A percentile compares a stretch with the other conserved stretches of the same genome.
Evolutionary conservation across 92 coral and sea anemone genomes (phyloP).

Genomic region (Plumapathes pennacea): DNA sequence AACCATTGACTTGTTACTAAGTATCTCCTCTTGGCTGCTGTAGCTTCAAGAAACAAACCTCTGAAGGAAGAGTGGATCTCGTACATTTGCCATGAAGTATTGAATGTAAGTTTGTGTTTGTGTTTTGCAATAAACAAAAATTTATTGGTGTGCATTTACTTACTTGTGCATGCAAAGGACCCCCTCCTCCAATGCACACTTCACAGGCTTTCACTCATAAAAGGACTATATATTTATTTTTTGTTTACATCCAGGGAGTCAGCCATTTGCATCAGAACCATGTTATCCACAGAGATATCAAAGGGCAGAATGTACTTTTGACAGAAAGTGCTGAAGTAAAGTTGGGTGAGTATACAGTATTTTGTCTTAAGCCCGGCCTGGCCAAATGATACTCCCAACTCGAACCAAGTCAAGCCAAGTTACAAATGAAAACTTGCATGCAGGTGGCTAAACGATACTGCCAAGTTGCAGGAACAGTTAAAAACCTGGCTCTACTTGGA

Average conservation of each 20-base stretch:
- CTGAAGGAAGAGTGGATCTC: conserved; percentile 98
- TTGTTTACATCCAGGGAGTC: conserved; percentile 66
- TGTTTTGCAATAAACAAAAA: no score
- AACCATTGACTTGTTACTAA: no score
- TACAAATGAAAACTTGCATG: no score
- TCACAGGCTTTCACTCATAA: background rate
- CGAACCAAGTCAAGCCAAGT: no score
- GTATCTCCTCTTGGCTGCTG: background rate
- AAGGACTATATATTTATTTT: background rate
- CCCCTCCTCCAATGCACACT: background rate
- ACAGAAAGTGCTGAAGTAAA: conserved; percentile 99
- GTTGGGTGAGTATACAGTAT: conserved; percentile 68
- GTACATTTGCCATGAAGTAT: conserved; percentile 91
- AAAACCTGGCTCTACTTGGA: no score
- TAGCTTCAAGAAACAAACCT: conserved; percentile 94
- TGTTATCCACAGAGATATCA: conserved; percentile 97
- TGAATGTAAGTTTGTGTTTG: conserved; percentile 99
- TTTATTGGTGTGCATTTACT: background rate
- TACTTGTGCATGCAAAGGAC: background rate
- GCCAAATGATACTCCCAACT: no score
- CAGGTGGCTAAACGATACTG: no score
- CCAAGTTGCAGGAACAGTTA: no score
- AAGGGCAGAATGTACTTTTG: conserved; percentile 95
- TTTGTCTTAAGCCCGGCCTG: no score
- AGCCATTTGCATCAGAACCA: conserved; percentile 96